phyloP scores from a whole-genome alignment of 2,797 vertebrate genomes.

The Coendou prehensilis region DNA sequence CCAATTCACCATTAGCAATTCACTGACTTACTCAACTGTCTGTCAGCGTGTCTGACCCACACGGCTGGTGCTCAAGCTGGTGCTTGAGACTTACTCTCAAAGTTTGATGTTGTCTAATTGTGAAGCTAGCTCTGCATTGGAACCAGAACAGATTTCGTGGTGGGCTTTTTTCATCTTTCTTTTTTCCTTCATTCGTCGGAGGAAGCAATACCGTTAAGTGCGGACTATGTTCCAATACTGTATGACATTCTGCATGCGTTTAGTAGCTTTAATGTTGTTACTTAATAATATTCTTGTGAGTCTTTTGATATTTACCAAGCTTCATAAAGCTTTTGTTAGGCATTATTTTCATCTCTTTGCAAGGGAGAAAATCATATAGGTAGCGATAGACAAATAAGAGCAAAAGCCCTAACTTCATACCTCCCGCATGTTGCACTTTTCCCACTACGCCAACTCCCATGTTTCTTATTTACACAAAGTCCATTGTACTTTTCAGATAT shows the following conservation, averaged over 20 bases:
- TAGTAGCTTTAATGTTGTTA: neutral
- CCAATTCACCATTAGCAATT: neutral
- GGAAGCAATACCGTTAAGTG: neutral
- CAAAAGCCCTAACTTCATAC: neutral
- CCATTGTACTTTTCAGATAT: neutral
- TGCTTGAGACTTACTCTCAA: neutral
- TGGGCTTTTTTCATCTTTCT: neutral
- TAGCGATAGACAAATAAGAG: neutral
- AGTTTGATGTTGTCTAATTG: neutral
- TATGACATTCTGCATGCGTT: neutral
- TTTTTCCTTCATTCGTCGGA: neutral
- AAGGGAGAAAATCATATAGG: neutral
- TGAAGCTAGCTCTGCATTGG: neutral
- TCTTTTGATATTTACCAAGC: neutral
- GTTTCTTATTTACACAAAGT: neutral
- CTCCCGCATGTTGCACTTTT: neutral
- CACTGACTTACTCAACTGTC: neutral
- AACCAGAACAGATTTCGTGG: neutral
- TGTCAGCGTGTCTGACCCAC: neutral
- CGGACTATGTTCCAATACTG: neutral
- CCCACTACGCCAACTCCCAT: neutral
- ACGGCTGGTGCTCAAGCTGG: neutral
- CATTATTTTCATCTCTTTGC: neutral
- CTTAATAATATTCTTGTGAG: neutral
- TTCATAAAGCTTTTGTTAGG: slow-evolving; percentile 1